phyloP scores from a whole-genome alignment of 1,140 invertebrate species.

The Leptopilina boulardi region DNA sequence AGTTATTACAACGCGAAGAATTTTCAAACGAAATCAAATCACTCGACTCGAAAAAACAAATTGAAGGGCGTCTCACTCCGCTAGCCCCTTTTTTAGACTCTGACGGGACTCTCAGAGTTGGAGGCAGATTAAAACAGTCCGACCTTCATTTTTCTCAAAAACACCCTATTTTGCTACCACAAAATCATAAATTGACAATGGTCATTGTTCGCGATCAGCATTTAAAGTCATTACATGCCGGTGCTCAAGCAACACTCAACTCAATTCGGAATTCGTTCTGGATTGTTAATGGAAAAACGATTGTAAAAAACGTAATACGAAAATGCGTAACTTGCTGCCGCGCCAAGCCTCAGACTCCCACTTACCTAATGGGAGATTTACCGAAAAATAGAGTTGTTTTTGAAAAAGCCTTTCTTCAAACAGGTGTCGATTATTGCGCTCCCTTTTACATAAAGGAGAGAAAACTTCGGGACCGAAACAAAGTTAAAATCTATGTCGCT shows the following conservation, averaged over 20 bases:
- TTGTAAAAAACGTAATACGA: neutral
- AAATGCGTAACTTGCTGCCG: neutral
- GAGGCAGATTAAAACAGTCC: neutral
- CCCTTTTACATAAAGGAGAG: conserved; percentile 54
- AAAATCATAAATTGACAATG: neutral
- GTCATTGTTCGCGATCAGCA: conserved; percentile 21
- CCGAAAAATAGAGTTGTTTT: neutral
- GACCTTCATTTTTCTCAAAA: neutral
- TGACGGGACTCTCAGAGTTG: conserved; percentile 3
- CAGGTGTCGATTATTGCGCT: no score
- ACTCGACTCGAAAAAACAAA: neutral
- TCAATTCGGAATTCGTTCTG: conserved; percentile 1
- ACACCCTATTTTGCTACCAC: conserved; percentile 4
- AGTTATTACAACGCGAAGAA: neutral
- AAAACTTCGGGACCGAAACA: conserved; percentile 34
- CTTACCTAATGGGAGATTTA: conserved; percentile 4
- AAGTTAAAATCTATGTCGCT: conserved; percentile 42
- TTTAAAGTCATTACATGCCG: neutral
- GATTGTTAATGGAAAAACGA: conserved; percentile 17
- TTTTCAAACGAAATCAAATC: neutral
- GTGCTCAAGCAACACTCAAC: conserved; percentile 13
- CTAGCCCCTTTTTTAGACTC: neutral
- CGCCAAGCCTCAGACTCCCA: neutral
- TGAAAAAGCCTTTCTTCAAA: neutral
- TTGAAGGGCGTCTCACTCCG: no score